phyloP scores from a whole-genome alignment of 92 coral and sea anemone species.

The Nematostella vectensis region DNA sequence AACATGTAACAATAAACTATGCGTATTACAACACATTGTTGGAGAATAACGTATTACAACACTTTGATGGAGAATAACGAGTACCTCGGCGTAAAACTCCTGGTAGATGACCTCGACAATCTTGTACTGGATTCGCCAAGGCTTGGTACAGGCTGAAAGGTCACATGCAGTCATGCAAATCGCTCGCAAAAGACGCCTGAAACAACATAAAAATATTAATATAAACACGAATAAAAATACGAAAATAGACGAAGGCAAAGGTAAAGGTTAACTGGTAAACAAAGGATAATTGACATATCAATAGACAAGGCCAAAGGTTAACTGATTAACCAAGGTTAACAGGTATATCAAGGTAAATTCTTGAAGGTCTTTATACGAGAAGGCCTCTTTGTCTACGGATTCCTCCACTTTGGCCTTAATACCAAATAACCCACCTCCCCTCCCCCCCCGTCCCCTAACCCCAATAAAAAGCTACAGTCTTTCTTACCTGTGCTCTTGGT shows the following conservation, averaged over 20 bases:
- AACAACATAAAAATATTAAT: background rate
- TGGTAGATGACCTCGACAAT: constrained; percentile 97
- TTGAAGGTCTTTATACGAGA: constrained; percentile 89
- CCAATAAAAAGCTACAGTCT: too few relatives aligned
- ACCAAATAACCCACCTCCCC: constrained; percentile 94
- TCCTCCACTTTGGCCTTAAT: constrained; percentile 82
- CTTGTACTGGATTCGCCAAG: constrained; percentile 88
- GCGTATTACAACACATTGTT: too few relatives aligned
- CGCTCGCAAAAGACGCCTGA: constrained; percentile 83
- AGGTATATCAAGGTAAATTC: too few relatives aligned
- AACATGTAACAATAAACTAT: too few relatives aligned
- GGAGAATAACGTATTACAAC: background rate
- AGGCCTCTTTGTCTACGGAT: constrained; percentile 52
- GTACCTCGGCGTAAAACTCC: constrained; percentile 97
- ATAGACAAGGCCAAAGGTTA: too few relatives aligned
- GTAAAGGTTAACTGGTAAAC: too few relatives aligned
- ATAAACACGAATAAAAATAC: background rate
- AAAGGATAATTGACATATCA: too few relatives aligned
- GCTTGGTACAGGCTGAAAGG: constrained; percentile 95
- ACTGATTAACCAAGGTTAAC: too few relatives aligned
- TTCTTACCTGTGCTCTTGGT: constrained; percentile 81
- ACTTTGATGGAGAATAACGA: too few relatives aligned
- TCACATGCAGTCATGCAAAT: constrained; percentile 98
- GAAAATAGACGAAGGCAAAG: too few relatives aligned
- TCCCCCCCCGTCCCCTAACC: too few relatives aligned